Evolutionary conservation across 2,888 invertebrate species (phyloP).

Genomic region (Chorisops tibialis): DNA sequence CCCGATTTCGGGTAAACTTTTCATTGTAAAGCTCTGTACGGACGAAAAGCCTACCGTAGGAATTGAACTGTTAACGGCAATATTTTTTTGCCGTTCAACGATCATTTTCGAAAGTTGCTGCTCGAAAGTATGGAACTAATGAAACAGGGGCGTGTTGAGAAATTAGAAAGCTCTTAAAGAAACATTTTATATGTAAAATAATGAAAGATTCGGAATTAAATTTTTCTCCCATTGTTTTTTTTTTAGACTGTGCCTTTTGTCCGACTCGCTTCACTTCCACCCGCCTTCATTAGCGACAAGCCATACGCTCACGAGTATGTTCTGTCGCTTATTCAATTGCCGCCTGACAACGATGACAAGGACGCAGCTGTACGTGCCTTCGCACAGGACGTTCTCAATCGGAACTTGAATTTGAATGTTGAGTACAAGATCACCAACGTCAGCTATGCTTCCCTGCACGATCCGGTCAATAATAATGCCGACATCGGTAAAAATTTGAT

Average conservation of each 20-base stretch:
- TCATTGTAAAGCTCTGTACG: not conserved
- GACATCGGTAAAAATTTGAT: conserved; percentile 72
- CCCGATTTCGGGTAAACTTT: conserved; percentile 5
- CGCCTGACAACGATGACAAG: conserved; percentile 82
- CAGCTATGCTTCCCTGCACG: conserved; percentile 48
- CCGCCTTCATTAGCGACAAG: conserved; percentile 68
- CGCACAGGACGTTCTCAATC: conserved; percentile 63
- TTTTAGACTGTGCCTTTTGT: conserved; percentile 60
- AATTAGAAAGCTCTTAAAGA: not conserved
- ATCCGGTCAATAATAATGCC: conserved; percentile 45
- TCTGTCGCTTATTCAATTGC: conserved; percentile 79
- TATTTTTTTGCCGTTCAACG: conserved; percentile 44
- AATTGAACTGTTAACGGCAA: conserved; percentile 34
- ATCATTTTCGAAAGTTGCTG: conserved; percentile 9
- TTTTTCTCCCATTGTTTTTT: not conserved
- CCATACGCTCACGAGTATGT: conserved; percentile 84
- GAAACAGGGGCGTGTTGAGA: conserved; percentile 6
- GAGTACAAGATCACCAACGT: conserved; percentile 62
- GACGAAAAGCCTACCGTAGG: conserved; percentile 21
- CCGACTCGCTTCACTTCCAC: conserved; percentile 79
- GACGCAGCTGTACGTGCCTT: conserved; percentile 70
- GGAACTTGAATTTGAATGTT: conserved; percentile 76
- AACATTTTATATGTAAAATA: no score
- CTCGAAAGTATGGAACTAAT: not conserved
- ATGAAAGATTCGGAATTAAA: not conserved